Conservation (phyloP, 2,888 invertebrate genomes). For the Aphidius colemani region DNA sequence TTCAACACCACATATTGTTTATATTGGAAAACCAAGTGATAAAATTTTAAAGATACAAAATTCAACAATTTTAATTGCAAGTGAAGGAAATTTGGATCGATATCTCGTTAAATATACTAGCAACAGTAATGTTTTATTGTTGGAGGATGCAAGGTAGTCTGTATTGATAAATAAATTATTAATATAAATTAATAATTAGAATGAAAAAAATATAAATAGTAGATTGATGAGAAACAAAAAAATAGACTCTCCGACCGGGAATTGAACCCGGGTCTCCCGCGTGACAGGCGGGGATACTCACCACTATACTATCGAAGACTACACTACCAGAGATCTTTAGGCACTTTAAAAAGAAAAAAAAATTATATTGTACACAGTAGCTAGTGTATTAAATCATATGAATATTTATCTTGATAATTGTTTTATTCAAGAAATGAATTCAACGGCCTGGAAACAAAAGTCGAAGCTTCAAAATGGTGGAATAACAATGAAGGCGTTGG, state of each 20-base stretch:
- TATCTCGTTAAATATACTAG: constrained; percentile 43
- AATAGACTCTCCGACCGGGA: too few species aligned
- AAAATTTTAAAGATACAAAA: constrained; percentile 44
- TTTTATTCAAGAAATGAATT: constrained; percentile 43
- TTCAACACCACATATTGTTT: constrained; percentile 47
- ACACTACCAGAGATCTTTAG: constrained; percentile 3
- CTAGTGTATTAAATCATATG: background rate
- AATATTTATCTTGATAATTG: constrained; percentile 1
- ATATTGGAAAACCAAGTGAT: constrained; percentile 48
- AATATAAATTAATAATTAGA: too few species aligned
- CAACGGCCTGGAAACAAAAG: constrained; percentile 41
- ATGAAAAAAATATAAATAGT: too few species aligned
- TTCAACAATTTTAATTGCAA: constrained; percentile 47
- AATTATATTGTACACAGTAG: constrained; percentile 9
- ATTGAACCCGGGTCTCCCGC: too few species aligned
- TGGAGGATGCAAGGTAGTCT: constrained; percentile 52
- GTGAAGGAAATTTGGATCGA: constrained; percentile 47
- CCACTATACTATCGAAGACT: background rate
- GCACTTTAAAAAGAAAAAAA: constrained; percentile 2
- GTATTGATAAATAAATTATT: background rate
- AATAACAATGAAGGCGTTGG: constrained; percentile 34
- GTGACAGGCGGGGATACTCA: too few species aligned
- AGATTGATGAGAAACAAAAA: too few species aligned
- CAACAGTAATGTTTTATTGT: constrained; percentile 44
- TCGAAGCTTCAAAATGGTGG: constrained; percentile 52